Evolutionary conservation across 2,888 invertebrate genomes (phyloP).

Genomic region (Limenitis arthemis): DNA sequence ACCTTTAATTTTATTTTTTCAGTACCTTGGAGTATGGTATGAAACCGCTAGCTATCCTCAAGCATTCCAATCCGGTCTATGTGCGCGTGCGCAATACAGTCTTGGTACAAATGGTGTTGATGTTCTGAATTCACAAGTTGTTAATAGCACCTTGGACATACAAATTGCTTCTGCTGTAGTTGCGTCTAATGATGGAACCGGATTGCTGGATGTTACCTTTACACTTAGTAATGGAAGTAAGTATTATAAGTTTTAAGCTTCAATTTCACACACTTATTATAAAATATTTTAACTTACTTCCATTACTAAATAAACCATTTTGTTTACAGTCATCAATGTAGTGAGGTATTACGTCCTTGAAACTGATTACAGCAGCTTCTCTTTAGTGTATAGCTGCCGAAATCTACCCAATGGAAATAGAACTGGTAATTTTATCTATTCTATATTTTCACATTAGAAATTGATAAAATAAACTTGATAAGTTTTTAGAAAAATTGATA

Average conservation of each 20-base stretch:
- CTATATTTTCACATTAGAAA: not conserved
- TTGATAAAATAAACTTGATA: too few species aligned
- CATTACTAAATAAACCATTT: not conserved
- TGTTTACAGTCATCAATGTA: slow-evolving; percentile 29
- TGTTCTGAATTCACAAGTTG: slow-evolving; percentile 41
- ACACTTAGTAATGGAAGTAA: slow-evolving; percentile 58
- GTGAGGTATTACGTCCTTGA: slow-evolving; percentile 42
- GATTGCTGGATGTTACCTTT: slow-evolving; percentile 69
- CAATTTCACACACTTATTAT: too few species aligned
- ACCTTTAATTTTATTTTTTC: slow-evolving; percentile 13
- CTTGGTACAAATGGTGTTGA: slow-evolving; percentile 28
- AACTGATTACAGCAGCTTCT: slow-evolving; percentile 49
- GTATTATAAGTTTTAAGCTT: too few species aligned
- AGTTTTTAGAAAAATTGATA: too few species aligned
- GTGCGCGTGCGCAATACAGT: slow-evolving; percentile 71
- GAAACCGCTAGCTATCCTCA: slow-evolving; percentile 76
- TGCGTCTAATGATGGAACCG: slow-evolving; percentile 55
- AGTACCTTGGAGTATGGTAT: slow-evolving; percentile 71
- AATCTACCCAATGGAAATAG: slow-evolving; percentile 35
- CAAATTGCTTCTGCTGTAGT: slow-evolving; percentile 64
- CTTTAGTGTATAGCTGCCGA: slow-evolving; percentile 50
- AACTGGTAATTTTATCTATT: slow-evolving; percentile 37
- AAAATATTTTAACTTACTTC: too few species aligned
- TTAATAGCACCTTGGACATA: slow-evolving; percentile 52
- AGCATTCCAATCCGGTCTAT: slow-evolving; percentile 72